phyloP scores from a whole-genome alignment of 2,113 vertebrate species.

The Eulemur rufifrons region DNA sequence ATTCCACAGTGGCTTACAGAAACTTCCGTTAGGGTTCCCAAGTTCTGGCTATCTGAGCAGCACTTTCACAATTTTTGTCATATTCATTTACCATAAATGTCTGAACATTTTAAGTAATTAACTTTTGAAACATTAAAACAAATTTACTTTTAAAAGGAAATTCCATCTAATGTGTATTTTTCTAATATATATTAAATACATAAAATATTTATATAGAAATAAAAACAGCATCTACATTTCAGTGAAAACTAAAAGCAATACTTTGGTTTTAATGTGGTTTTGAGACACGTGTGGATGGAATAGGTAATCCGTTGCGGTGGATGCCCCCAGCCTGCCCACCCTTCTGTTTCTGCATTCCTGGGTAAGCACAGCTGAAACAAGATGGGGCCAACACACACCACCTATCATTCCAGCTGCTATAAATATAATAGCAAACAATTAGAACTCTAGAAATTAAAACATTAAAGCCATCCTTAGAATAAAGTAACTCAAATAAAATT shows the following conservation, averaged over 20 bases:
- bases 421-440: neutral
- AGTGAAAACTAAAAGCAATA: neutral
- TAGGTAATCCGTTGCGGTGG: neutral
- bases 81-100: neutral
- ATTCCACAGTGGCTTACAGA: neutral
- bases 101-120: neutral
- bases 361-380: neutral
- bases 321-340: neutral
- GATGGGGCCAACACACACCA: neutral
- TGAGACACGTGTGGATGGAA: neutral
- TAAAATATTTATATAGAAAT: neutral
- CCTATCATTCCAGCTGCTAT: neutral
- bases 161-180: neutral
- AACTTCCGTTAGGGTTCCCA: neutral
- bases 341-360: neutral
- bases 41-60: neutral
- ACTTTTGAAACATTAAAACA: neutral
- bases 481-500: neutral
- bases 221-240: neutral
- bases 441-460: neutral
- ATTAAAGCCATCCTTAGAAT: neutral
- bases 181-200: neutral
- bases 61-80: neutral
- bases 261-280: neutral
- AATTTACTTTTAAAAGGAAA: constrained; percentile 33